A percentile compares a stretch with the other conserved stretches of the same genome.
phyloP scores from a whole-genome alignment of 1,140 invertebrate genomes.

The Drosophila rufa region DNA sequence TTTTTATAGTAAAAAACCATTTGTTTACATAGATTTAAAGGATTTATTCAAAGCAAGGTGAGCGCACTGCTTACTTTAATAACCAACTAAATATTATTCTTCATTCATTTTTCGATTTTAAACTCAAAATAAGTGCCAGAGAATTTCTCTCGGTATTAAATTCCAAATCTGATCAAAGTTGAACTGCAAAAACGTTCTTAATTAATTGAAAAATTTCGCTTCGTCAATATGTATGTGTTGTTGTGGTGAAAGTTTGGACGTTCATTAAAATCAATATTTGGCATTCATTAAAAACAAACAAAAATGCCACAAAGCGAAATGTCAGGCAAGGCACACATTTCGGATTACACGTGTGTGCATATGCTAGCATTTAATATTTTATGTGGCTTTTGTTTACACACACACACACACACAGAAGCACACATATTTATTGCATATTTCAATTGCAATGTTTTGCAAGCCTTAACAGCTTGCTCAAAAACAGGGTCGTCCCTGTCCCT shows the following conservation, averaged over 20 bases:
- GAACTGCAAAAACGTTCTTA: not conserved
- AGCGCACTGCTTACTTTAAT: no score
- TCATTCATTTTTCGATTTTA: no score
- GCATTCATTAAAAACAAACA: constrained; percentile 21
- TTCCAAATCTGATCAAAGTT: constrained; percentile 2
- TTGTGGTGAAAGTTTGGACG: constrained; percentile 5
- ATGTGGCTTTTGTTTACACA: constrained; percentile 13
- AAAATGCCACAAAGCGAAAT: constrained; percentile 13
- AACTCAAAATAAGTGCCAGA: no score
- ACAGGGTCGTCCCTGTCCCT: not conserved
- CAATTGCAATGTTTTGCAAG: constrained; percentile 1
- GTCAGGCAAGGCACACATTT: constrained; percentile 4
- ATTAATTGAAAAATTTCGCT: constrained; percentile 14
- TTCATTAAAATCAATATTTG: constrained; percentile 11
- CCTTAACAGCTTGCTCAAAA: not conserved
- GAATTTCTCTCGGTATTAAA: not conserved
- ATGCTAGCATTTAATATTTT: constrained; percentile 13
- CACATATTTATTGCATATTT: constrained; percentile 5
- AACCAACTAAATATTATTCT: no score
- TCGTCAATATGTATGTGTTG: not conserved
- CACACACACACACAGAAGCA: not conserved
- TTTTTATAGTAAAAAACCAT: not conserved
- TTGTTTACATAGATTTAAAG: no score
- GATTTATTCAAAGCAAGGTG: no score
- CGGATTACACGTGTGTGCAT: constrained; percentile 13